A percentile compares a stretch with the other conserved stretches of the same genome.
phyloP scores from a whole-genome alignment of 92 coral and sea anemone species.

The Palythoa heliodiscus region DNA sequence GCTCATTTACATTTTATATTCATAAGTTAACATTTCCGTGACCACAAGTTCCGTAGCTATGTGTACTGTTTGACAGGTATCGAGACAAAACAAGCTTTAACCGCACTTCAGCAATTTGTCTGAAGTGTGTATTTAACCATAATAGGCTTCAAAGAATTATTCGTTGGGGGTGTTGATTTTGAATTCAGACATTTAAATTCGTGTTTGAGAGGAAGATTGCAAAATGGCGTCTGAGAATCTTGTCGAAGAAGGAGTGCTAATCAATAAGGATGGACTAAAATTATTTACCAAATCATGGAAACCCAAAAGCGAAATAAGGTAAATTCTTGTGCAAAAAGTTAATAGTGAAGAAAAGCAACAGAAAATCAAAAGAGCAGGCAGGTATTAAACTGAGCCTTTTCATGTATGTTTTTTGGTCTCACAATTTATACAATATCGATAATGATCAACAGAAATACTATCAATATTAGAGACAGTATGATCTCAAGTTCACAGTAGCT shows the following conservation, averaged over 20 bases:
- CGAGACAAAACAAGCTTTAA: neutral
- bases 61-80: neutral
- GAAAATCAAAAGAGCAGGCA: neutral
- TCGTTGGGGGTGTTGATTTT: neutral
- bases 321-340: neutral
- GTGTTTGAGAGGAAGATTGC: neutral
- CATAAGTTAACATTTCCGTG: neutral
- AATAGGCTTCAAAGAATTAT: neutral
- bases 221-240: slow-evolving; percentile 30
- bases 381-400: neutral
- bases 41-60: neutral
- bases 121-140: neutral
- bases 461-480: too few relatives aligned
- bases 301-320: slow-evolving; percentile 37
- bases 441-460: too few relatives aligned
- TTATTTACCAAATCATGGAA: slow-evolving; percentile 37
- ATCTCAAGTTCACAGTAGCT: too few relatives aligned
- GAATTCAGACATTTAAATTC: too few relatives aligned
- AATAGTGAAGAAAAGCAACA: neutral
- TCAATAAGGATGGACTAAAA: slow-evolving; percentile 26
- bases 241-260: slow-evolving; percentile 21
- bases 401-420: too few relatives aligned
- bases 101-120: neutral
- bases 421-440: too few relatives aligned
- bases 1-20: slow-evolving; percentile 26